Base-by-base conservation (phyloP, 2,797 vertebrate species). In the Allobates femoralis region DNA sequence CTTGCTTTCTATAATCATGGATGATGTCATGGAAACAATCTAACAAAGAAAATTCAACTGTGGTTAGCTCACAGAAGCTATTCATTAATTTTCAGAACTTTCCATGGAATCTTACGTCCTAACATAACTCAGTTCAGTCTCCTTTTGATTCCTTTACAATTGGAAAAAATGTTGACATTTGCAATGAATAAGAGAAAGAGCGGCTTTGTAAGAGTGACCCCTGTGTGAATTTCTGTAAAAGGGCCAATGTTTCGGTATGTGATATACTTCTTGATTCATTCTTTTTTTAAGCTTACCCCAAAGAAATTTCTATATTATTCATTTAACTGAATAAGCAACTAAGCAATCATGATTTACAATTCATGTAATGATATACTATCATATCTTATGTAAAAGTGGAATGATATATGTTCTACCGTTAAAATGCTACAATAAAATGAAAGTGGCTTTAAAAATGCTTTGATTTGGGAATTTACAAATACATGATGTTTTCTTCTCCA, bases 41-140 rank as follows among this genome's bases (percentile, higher is more conserved):
- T 28, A 64, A 62, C 82, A 75, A 84, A 84, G 83, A 66, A 46
- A 85, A 53, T 34, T 78, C 32, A 37, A 8, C 53, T 85, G 34
- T 77, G 41, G 74, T 14, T 37, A 66, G 83, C 51, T 77, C 60
- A 85, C 60, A 67, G 74, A 73, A 53, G 46, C 74, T 51, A 78
- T 85, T 78, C 55, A 85, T 78, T 85, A 64, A 85, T 66, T 85
- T 66, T 85, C 30, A 37, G 74, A 55, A 66, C 60, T 84, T 84
- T 41, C 60, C 60, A 66, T 78, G 50, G 55, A 76, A 78, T 64
- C 46, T 55, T 50, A 66, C 74, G 23, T 50, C 26, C 83, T 67
- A 78, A 66, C 83, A 85, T 77, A 85, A 85, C 60, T 85, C 83
- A 77, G 74, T 46, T 78, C 41, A 41, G 53, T 37, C 50, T n/a